A percentile compares a stretch with the other conserved stretches of the same genome.
Conservation (phyloP, 2,888 invertebrate genomes). For the Sepioteuthis lessoniana region DNA sequence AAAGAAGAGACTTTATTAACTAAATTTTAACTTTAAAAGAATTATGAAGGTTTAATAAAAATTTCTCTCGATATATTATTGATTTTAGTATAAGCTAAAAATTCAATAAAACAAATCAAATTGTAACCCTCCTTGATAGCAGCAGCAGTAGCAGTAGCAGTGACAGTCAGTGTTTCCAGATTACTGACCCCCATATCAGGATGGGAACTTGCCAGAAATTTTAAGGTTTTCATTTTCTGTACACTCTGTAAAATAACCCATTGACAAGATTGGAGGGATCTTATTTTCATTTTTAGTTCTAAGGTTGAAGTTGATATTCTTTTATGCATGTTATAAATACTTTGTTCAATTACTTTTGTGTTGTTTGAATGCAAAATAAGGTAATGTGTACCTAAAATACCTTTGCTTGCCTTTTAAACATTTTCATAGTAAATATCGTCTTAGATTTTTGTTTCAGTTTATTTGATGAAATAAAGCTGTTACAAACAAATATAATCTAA, state of each 20-base stretch:
- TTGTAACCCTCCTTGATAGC: not conserved
- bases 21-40: not conserved
- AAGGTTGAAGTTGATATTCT: not conserved
- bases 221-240: not conserved
- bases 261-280: not conserved
- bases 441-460: no score
- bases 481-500: not conserved
- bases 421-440: no score
- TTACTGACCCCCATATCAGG: not conserved
- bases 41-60: not conserved
- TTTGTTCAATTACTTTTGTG: not conserved
- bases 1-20: not conserved
- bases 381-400: not conserved
- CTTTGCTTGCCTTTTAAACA: not conserved
- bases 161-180: not conserved
- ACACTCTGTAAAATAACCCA: not conserved
- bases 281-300: not conserved
- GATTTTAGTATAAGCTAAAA: not conserved
- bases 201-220: not conserved
- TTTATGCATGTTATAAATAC: not conserved
- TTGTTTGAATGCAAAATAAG: not conserved
- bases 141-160: not conserved
- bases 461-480: not conserved
- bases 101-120: constrained; percentile 5
- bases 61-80: not conserved